These are phyloP conservation scores for Carabus problematicus DNA, from an alignment of 2,888 invertebrate genomes.

Conservation along the genomic window DNA sequence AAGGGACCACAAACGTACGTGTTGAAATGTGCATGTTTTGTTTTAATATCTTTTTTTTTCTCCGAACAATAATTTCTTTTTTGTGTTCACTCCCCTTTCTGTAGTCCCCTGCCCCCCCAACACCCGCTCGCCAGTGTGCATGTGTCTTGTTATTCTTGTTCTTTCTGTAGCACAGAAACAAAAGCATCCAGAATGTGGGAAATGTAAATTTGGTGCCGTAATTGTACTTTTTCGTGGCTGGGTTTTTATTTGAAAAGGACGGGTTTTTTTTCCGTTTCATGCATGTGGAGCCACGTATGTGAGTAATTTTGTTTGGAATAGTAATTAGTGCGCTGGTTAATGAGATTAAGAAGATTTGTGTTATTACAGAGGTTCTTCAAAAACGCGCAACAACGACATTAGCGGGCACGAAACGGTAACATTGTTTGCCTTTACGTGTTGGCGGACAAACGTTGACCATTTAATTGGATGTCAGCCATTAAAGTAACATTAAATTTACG, in stretches of 20 bases:
- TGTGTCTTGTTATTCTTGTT: background rate
- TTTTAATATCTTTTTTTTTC: conserved; percentile 29
- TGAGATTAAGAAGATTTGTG: conserved; percentile 39
- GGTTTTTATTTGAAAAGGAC: conserved; percentile 23
- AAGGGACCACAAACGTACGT: background rate
- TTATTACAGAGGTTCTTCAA: conserved; percentile 30
- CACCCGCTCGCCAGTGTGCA: conserved; percentile 3
- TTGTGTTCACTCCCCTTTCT: conserved; percentile 19
- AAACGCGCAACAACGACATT: background rate
- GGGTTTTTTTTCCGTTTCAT: conserved; percentile 26
- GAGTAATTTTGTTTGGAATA: conserved; percentile 38
- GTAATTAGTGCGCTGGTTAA: conserved; percentile 39
- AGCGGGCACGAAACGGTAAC: too few species aligned
- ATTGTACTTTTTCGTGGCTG: conserved; percentile 38
- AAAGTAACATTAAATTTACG: background rate
- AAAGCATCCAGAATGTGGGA: conserved; percentile 20
- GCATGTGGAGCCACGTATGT: conserved; percentile 22
- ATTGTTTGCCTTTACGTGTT: too few species aligned
- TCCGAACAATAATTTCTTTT: conserved; percentile 33
- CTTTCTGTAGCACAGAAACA: background rate
- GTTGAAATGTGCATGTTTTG: conserved; percentile 22
- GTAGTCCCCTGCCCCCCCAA: background rate
- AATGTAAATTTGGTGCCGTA: conserved; percentile 40
- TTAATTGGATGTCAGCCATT: background rate
- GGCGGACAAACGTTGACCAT: too few species aligned